Base-by-base conservation (phyloP, 2,797 vertebrate species). In the Melanotaenia parkinsoni region DNA sequence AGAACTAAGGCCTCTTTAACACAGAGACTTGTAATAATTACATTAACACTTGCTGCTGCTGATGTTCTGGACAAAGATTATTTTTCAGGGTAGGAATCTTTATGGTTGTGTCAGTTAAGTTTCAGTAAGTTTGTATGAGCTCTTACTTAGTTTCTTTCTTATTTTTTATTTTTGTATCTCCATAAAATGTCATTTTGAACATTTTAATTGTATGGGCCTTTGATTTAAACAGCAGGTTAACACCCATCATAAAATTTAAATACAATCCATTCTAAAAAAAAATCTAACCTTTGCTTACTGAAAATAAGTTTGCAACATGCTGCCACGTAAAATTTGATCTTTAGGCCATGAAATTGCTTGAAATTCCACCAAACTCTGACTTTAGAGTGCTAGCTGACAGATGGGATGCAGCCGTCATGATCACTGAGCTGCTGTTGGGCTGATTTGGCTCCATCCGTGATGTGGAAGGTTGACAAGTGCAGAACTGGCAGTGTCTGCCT, bases 401-500 rank as follows among this genome's bases (percentile, higher is more conserved):
- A 54, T 57, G 16, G 22, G 57, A 76, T 20, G 62, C 63, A 67
- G 60, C 38, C 68, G 18, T 56, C 65, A 70, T 37, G 8, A 85
- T 69, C 58, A 30, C 37, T 16, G 67, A 76, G 75, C n/a, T 14
- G 58, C 61, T 72, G 64, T n/a, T 4, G 63, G 63, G 28, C 61
- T 38, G 66, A 72, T 79, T 73, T 59, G 66, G 56, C 37, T 74
- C 47, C 53, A 12, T 62, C 32, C 10, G 45, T 74, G 59, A 67
- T 74, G 56, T 50, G 38, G 63, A 74, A 11, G 67, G 56, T 62
- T 81, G 85, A 89, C 62, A 67, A 80, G 79, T 24, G 4, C 60
- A 63, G 79, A 80, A 66, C 70, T 80, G 83, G 85, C 83, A 79
- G 68, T 82, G 45, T 14, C 69, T 43, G 58, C 53, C 63, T n/a